phyloP scores from a whole-genome alignment of 2,113 vertebrate species.

The cattle (Bos taurus) region ARS-UCD2.0 NC_037350.1:5943001-5943500 shows the following conservation, averaged over 20 bases:
- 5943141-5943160: neutral
- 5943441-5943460: rapidly evolving
- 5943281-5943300: neutral
- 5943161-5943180: neutral
- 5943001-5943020: neutral
- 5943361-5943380: neutral
- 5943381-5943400: neutral
- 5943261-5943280: neutral
- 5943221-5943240: neutral
- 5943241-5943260: neutral
- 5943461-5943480: neutral
- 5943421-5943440: neutral
- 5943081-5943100: neutral
- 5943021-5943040: too few relatives aligned
- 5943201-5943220: neutral
- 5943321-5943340: neutral
- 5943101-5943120: neutral
- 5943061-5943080: neutral
- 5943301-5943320: neutral
- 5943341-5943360: neutral
- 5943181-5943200: neutral
- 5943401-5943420: neutral
- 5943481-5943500: rapidly evolving
- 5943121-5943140: neutral
- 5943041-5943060: neutral